Evolutionary conservation across 2,888 invertebrate species (phyloP).

Genomic region (Ferdinandea cuprea): DNA sequence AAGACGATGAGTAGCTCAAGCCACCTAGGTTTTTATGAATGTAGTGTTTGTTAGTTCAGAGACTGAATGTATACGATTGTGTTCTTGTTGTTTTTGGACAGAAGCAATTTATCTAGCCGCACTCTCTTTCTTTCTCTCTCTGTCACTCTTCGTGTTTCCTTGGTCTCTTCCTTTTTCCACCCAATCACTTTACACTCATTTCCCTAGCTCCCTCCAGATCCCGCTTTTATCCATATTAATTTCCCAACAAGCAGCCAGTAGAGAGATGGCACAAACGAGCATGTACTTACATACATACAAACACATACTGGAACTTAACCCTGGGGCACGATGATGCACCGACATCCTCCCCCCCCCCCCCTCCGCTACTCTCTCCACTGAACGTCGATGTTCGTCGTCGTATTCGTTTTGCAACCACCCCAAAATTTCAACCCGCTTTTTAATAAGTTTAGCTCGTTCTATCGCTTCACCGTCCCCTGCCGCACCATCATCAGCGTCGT

Average conservation of each 20-base stretch:
- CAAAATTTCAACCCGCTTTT: slow-evolving; percentile 67
- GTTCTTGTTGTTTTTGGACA: slow-evolving; percentile 40
- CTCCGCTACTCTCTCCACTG: too few relatives aligned
- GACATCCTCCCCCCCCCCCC: slow-evolving; percentile 21
- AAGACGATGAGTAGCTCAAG: slow-evolving; percentile 8
- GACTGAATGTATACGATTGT: not conserved
- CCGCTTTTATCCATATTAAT: slow-evolving; percentile 66
- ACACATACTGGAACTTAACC: slow-evolving; percentile 67
- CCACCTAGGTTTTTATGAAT: slow-evolving; percentile 19
- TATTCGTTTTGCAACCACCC: slow-evolving; percentile 44
- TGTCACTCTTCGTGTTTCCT: too few relatives aligned
- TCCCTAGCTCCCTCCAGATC: slow-evolving; percentile 34
- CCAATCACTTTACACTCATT: slow-evolving; percentile 71
- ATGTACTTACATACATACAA: slow-evolving; percentile 40
- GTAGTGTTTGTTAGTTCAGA: slow-evolving; percentile 4
- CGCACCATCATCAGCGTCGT: slow-evolving; percentile 16
- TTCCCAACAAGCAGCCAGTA: slow-evolving; percentile 62
- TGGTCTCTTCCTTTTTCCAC: too few relatives aligned
- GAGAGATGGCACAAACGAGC: slow-evolving; percentile 18
- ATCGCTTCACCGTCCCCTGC: slow-evolving; percentile 52
- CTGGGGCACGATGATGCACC: slow-evolving; percentile 70
- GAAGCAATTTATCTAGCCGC: slow-evolving; percentile 48
- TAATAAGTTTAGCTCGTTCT: slow-evolving; percentile 75
- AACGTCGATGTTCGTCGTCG: slow-evolving; percentile 25
- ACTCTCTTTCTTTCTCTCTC: slow-evolving; percentile 12